Conservation (phyloP, 2,113 vertebrate species). For the Gallinago jamesoni region DNA sequence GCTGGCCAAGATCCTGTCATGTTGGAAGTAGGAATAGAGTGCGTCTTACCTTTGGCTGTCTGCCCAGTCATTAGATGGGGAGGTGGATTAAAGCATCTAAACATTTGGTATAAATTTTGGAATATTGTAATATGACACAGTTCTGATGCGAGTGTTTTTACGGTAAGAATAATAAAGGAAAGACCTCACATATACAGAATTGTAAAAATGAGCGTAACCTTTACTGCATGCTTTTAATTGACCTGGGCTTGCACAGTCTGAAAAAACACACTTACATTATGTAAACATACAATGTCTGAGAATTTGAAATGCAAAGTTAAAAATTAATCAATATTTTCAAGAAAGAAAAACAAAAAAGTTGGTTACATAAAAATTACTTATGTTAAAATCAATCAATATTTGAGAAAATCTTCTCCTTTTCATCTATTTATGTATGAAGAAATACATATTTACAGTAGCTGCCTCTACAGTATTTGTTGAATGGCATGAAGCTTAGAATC, state of each 20-base stretch:
- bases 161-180: not conserved
- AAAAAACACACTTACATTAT: not conserved
- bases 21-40: not conserved
- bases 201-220: not conserved
- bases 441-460: slow-evolving; percentile 56
- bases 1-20: slow-evolving; percentile 4
- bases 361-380: slow-evolving; percentile 57
- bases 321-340: slow-evolving; percentile 43
- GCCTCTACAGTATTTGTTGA: slow-evolving; percentile 37
- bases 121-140: not conserved
- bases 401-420: slow-evolving; percentile 49
- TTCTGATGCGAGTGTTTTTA: not conserved
- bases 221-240: not conserved
- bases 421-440: slow-evolving; percentile 70
- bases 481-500: slow-evolving; percentile 40
- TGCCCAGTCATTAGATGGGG: not conserved
- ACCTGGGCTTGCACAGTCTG: not conserved
- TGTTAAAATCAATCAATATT: slow-evolving; percentile 54
- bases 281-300: not conserved
- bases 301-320: slow-evolving; percentile 25
- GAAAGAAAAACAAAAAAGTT: slow-evolving; percentile 24
- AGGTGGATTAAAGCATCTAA: not conserved
- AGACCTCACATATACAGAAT: not conserved
- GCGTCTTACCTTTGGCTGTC: not conserved
- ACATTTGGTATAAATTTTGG: not conserved